A percentile compares a stretch with the other conserved stretches of the same genome.
Conservation (phyloP, 2,113 vertebrate genomes). For the Podiceps cristatus region DNA sequence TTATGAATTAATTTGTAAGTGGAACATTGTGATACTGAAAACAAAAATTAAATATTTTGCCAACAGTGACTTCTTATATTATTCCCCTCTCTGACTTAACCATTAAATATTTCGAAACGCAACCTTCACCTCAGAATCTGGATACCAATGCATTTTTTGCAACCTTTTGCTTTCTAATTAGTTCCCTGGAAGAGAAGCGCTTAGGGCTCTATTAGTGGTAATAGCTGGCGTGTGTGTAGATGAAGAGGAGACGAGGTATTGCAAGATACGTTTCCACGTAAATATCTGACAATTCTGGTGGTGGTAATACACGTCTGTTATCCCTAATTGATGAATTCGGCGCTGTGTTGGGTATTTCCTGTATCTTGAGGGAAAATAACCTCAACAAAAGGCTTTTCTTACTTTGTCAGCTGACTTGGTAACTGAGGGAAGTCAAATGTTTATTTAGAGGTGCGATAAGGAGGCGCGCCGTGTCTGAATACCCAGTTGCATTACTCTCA, state of each 20-base stretch:
- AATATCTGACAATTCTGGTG: background rate
- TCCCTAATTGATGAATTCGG: background rate
- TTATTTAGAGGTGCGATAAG: background rate
- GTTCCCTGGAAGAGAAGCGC: background rate
- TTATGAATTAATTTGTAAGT: background rate
- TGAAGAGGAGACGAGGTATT: background rate
- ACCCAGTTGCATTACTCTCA: background rate
- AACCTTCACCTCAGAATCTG: background rate
- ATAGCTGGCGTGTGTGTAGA: rapidly evolving
- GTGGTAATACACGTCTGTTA: rapidly evolving
- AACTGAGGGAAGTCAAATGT: background rate
- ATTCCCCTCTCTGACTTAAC: background rate
- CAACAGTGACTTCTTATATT: rapidly evolving
- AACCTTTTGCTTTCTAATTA: background rate
- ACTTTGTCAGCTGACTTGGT: background rate
- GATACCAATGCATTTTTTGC: background rate
- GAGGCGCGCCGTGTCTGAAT: background rate
- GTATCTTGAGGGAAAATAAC: rapidly evolving
- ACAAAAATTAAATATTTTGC: background rate
- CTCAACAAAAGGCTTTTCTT: background rate
- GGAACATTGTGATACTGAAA: background rate
- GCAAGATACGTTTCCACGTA: background rate
- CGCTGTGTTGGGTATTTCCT: background rate
- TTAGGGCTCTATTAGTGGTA: background rate
- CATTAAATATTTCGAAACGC: background rate